Conservation (phyloP, 1,140 invertebrate species). For the Bemisia tabaci region DNA sequence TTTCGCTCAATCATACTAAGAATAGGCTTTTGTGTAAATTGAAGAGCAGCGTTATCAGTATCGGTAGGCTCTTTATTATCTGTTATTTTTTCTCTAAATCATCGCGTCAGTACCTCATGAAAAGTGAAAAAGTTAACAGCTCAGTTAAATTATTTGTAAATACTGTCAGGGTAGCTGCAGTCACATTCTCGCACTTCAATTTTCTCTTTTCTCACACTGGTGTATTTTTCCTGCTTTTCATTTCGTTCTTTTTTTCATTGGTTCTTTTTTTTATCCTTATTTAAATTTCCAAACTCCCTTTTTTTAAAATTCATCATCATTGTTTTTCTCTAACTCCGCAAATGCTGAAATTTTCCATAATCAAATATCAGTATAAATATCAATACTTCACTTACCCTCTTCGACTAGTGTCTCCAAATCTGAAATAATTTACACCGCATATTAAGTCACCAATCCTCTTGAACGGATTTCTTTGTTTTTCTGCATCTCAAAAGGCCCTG, state of each 20-base stretch:
- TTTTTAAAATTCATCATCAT: too few species aligned
- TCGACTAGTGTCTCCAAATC: too few species aligned
- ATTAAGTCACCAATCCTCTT: too few species aligned
- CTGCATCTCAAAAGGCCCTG: too few species aligned
- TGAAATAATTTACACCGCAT: too few species aligned
- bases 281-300: background rate
- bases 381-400: too few species aligned
- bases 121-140: background rate
- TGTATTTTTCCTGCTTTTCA: too few species aligned
- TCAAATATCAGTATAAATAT: too few species aligned
- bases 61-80: background rate
- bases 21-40: background rate
- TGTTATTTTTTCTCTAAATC: background rate
- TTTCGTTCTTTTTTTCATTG: background rate
- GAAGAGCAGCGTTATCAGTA: background rate
- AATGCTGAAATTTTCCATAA: too few species aligned
- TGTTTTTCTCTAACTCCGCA: too few species aligned
- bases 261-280: background rate
- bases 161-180: background rate
- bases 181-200: background rate
- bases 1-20: background rate
- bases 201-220: background rate
- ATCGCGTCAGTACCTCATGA: background rate
- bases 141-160: background rate
- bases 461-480: too few species aligned